Evolutionary conservation across 2,113 vertebrate genomes (phyloP).

Genomic region (Nanorana parkeri): DNA sequence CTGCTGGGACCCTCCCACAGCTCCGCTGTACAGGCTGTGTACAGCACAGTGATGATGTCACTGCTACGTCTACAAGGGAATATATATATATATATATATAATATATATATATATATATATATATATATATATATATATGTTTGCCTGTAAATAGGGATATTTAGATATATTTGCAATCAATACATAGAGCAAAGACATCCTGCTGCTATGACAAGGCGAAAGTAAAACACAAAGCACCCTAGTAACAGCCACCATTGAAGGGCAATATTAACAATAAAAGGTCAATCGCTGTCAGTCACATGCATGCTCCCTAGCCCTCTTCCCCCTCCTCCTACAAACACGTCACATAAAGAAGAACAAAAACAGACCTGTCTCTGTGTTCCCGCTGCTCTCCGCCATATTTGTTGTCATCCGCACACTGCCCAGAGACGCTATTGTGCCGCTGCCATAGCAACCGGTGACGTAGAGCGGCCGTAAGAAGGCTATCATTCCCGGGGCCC

Average conservation of each 20-base stretch:
- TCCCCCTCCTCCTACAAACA: not conserved
- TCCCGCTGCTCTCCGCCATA: constrained; percentile 78
- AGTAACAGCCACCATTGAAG: not conserved
- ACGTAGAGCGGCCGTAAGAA: not conserved
- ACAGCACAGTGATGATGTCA: too few relatives aligned
- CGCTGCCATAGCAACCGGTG: constrained; percentile 64
- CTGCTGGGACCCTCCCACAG: too few relatives aligned
- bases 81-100: too few relatives aligned
- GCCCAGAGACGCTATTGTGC: constrained; percentile 61
- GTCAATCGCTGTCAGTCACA: not conserved
- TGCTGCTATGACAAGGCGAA: too few relatives aligned
- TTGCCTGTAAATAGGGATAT: not conserved
- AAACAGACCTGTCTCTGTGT: constrained; percentile 76
- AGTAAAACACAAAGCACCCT: too few relatives aligned
- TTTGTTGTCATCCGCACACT: constrained; percentile 69
- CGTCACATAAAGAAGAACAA: constrained; percentile 24
- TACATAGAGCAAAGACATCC: too few relatives aligned
- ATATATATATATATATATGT: too few relatives aligned
- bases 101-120: too few relatives aligned
- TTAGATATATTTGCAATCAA: not conserved
- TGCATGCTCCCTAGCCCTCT: too few relatives aligned
- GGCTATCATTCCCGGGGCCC: too few relatives aligned
- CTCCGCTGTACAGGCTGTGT: too few relatives aligned
- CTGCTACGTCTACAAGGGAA: too few relatives aligned
- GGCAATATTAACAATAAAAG: not conserved